phyloP scores from a whole-genome alignment of 2,888 invertebrate genomes.

The Callyntrura sp. region DNA sequence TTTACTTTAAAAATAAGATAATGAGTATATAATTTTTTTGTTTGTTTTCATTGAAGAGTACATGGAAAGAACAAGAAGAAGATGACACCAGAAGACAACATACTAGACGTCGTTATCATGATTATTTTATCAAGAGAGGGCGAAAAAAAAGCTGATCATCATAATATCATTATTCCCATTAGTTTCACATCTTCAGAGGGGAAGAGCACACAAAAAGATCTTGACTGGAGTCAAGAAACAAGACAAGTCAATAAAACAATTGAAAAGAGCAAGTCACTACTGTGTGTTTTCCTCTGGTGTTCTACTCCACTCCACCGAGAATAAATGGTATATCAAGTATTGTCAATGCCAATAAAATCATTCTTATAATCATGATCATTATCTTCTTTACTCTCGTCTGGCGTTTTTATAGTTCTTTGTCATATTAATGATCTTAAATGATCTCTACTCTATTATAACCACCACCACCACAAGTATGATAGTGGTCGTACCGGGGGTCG shows the following conservation, averaged over 20 bases:
- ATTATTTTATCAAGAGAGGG: slow-evolving; percentile 21
- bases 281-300: neutral
- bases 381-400: slow-evolving; percentile 3
- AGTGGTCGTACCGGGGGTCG: neutral
- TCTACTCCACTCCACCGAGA: neutral
- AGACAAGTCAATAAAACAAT: slow-evolving; percentile 52
- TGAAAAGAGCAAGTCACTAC: slow-evolving; percentile 58
- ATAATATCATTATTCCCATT: slow-evolving; percentile 48
- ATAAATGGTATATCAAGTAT: slow-evolving; percentile 27
- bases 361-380: slow-evolving; percentile 26
- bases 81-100: neutral
- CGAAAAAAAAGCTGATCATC: slow-evolving; percentile 49
- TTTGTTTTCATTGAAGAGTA: slow-evolving; percentile 18
- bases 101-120: slow-evolving; percentile 2
- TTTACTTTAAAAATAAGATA: slow-evolving; percentile 14
- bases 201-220: neutral
- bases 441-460: slow-evolving; percentile 1
- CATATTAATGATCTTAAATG: slow-evolving; percentile 42
- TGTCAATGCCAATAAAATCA: slow-evolving; percentile 61
- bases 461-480: too few species aligned
- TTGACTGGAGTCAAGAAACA: slow-evolving; percentile 17
- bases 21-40: neutral
- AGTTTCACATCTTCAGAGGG: neutral
- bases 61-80: neutral
- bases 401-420: slow-evolving; percentile 3